Evolutionary conservation across 2,797 vertebrate species (phyloP).

Genomic region (Cyclopterus lumpus): DNA sequence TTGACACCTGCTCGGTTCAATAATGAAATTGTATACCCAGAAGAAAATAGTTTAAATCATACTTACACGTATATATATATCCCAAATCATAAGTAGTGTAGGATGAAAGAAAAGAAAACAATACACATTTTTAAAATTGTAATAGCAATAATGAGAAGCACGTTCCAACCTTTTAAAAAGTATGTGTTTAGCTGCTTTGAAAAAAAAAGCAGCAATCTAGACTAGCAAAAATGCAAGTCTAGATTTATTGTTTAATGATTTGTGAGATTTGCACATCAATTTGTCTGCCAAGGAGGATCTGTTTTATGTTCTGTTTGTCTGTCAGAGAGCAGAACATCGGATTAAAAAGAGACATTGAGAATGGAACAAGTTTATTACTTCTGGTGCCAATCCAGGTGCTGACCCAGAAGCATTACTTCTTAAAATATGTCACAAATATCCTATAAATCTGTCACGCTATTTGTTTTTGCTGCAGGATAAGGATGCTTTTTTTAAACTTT

Average conservation of each 20-base stretch:
- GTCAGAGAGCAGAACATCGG: constrained; percentile 12
- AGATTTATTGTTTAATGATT: constrained; percentile 2
- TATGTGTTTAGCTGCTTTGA: not conserved
- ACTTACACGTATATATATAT: not conserved
- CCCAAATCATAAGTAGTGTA: no score
- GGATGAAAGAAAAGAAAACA: not conserved
- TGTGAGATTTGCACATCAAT: constrained; percentile 1
- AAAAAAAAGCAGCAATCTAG: no score
- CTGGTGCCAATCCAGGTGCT: constrained; percentile 23
- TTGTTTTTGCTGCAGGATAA: not conserved
- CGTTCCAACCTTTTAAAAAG: not conserved
- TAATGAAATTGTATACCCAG: not conserved
- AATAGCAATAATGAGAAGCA: not conserved
- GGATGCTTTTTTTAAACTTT: no score
- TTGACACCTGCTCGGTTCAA: not conserved
- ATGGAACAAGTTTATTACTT: not conserved
- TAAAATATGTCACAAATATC: constrained; percentile 2
- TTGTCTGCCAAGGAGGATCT: not conserved
- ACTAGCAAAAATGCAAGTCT: not conserved
- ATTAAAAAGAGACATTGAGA: no score
- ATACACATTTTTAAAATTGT: not conserved
- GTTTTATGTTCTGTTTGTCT: no score
- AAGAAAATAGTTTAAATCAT: not conserved
- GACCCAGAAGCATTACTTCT: not conserved
- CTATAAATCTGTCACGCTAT: not conserved